Conservation (phyloP, 2,113 vertebrate genomes). For the Anguilla japonica region DNA sequence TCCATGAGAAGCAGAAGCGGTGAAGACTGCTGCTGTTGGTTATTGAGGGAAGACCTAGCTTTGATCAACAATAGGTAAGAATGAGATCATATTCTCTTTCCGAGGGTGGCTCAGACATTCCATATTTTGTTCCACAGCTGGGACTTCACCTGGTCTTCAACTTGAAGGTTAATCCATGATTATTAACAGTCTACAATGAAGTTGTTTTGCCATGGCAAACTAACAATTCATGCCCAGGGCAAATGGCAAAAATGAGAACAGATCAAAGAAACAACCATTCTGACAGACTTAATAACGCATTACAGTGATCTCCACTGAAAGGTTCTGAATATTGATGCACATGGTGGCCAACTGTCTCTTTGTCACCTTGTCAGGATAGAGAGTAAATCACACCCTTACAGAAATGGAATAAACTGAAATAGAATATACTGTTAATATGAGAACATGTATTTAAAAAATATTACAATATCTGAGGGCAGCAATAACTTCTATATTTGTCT, state of each 20-base stretch:
- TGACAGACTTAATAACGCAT: no score
- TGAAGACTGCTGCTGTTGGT: conserved; percentile 27
- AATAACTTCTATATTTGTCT: no score
- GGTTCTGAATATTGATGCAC: no score
- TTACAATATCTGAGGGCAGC: no score
- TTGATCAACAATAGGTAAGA: not conserved
- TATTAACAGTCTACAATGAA: not conserved
- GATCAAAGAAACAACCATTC: no score
- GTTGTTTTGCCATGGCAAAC: not conserved
- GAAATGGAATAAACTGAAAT: no score
- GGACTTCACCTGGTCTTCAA: not conserved
- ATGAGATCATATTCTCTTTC: not conserved
- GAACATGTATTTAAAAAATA: no score
- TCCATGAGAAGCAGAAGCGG: conserved; percentile 52
- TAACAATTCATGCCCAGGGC: not conserved
- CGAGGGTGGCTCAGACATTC: not conserved
- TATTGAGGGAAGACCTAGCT: conserved; percentile 46
- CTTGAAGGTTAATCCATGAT: not conserved
- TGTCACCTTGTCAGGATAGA: no score
- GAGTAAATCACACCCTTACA: no score
- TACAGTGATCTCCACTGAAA: no score
- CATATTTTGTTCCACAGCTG: not conserved
- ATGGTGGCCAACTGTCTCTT: no score
- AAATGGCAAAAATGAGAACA: not conserved
- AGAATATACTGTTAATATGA: no score